Base-by-base conservation (phyloP, 64 coral and sea anemone species). In the Stylophora pistillata region DNA sequence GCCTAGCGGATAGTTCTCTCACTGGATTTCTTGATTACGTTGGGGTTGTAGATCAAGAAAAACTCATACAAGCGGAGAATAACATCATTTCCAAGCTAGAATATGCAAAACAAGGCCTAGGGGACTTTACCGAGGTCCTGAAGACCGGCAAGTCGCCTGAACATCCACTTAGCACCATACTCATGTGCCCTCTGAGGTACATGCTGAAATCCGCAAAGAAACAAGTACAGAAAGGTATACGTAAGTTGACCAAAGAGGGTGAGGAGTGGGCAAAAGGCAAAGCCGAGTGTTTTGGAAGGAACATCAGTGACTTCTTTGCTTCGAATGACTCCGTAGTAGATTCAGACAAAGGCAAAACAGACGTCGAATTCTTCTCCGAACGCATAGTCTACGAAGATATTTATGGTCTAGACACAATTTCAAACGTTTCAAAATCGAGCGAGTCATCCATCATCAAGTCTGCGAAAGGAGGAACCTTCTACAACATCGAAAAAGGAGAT, bases 21-120 rank as follows among this genome's bases (percentile, higher is more conserved):
- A 87, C 91, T 30, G 82, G 77, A 6, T 95, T 95, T 87, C 89
- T 95, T 66, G 94, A 95, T 71, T 95, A 88, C 55, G 58, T 95
- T 88, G 94, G 94, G 10, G 85, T 76, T 17, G 26, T 95, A 15
- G 94, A 95, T 76, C 47, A 88, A 71, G 72, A 75, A 31, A 74
- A 73, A 33, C 17, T 95, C 0, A 34, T 54, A 26, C 70, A 86
- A 13, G 20, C 81, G 11, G 85, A 85, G 30, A 81, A 88, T 13
- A 87, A 76, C 12, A 91, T 95, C 13, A 91, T 68, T 16, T 37
- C 78, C 9, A 91, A 91, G 79, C 15, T 95, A n/a, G 60, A 82
- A 31, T 88, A 66, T 71, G 41, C 81, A 18, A 87, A 88, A 84
- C 55, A 69, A 21, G 88, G 94, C 13, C 76, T 91, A 6, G 66